Evolutionary conservation across 2,888 invertebrate genomes (phyloP).

Genomic region (Eudemis profundana): DNA sequence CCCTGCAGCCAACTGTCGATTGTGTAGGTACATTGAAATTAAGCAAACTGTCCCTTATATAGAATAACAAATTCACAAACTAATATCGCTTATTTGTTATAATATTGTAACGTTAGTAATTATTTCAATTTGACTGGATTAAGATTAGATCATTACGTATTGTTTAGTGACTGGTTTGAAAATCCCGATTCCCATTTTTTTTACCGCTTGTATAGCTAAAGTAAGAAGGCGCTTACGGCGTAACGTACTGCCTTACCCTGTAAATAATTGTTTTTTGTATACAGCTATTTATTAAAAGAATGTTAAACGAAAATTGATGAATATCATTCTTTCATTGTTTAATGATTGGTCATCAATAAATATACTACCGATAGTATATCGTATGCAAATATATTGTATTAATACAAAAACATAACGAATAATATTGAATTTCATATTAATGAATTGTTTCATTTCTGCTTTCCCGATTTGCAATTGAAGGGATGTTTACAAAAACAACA

Average conservation of each 20-base stretch:
- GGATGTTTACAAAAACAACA: too few species aligned
- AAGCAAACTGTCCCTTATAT: constrained; percentile 58
- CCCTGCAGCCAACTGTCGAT: constrained; percentile 60
- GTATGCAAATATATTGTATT: constrained; percentile 85
- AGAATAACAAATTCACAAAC: constrained; percentile 83
- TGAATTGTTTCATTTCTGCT: constrained; percentile 67
- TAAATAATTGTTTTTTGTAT: constrained; percentile 86
- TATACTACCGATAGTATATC: constrained; percentile 84
- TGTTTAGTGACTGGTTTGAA: constrained; percentile 73
- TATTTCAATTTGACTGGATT: constrained; percentile 80
- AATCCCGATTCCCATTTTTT: constrained; percentile 76
- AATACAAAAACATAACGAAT: constrained; percentile 85
- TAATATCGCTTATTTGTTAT: constrained; percentile 81
- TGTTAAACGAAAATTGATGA: constrained; percentile 83
- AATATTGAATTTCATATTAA: constrained; percentile 85
- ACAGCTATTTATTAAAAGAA: constrained; percentile 86
- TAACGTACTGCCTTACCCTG: constrained; percentile 84
- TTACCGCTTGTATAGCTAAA: constrained; percentile 84
- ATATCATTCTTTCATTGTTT: constrained; percentile 83
- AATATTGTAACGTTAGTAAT: constrained; percentile 80
- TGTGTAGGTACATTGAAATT: constrained; percentile 57
- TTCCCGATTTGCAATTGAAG: not conserved
- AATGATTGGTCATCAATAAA: constrained; percentile 83
- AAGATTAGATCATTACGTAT: constrained; percentile 68
- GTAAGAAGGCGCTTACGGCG: constrained; percentile 82